A percentile compares a stretch with the other conserved stretches of the same genome.
Conservation (phyloP, 2,797 vertebrate genomes). For the Morus bassanus region DNA sequence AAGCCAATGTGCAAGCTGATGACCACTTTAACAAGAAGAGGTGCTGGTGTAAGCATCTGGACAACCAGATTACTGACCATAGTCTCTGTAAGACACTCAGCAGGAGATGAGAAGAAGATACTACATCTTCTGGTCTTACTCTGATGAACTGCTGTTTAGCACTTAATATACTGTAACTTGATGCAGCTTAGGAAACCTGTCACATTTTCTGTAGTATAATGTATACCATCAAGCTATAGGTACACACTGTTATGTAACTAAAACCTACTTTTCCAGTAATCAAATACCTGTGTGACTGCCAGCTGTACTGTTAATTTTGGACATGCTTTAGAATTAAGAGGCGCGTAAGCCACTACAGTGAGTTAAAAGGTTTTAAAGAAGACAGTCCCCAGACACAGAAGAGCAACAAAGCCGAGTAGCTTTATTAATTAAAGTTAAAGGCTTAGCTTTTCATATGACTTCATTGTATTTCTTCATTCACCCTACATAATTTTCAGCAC, state of each 20-base stretch:
- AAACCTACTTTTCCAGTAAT: not conserved
- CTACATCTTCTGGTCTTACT: not conserved
- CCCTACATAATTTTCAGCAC: not conserved
- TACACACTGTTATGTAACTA: not conserved
- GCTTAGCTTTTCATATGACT: not conserved
- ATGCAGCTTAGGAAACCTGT: not conserved
- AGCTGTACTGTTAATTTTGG: conserved; percentile 2
- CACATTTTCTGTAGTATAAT: not conserved
- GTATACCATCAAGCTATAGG: not conserved
- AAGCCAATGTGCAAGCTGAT: not conserved
- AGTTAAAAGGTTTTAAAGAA: not conserved
- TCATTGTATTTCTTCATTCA: not conserved
- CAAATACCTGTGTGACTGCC: not conserved
- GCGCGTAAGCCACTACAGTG: not conserved
- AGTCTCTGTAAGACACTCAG: not conserved
- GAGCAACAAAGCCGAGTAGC: not conserved
- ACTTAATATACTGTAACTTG: not conserved
- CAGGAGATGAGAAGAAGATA: not conserved
- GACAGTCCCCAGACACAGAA: not conserved
- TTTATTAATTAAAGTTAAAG: not conserved
- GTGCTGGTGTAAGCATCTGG: not conserved
- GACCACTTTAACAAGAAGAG: not conserved
- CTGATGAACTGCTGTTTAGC: not conserved
- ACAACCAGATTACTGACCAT: not conserved
- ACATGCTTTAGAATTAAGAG: not conserved